These are phyloP conservation scores for Gadus chalcogrammus DNA, from an alignment of 2,113 vertebrate genomes.

Conservation along the genomic window DNA sequence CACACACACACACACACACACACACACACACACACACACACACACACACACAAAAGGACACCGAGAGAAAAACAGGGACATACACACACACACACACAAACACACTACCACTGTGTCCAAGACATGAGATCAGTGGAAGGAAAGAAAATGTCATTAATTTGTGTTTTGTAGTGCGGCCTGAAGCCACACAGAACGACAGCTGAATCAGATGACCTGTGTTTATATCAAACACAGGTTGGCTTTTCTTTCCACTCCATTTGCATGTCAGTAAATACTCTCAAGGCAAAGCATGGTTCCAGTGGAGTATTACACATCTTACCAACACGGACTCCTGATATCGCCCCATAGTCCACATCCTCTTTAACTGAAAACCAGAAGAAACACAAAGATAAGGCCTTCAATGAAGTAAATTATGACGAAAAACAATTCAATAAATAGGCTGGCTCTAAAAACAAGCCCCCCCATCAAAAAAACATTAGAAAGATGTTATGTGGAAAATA, in stretches of 20 bases:
- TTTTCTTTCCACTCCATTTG: constrained; percentile 35
- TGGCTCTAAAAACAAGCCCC: too few species aligned
- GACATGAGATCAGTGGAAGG: constrained; percentile 44
- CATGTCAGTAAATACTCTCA: constrained; percentile 33
- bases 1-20: not conserved
- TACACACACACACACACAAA: not conserved
- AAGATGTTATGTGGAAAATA: too few species aligned
- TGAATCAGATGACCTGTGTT: constrained; percentile 54
- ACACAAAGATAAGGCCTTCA: constrained; percentile 36
- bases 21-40: not conserved
- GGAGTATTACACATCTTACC: constrained; percentile 53
- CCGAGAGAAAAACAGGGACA: not conserved
- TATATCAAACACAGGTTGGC: constrained; percentile 48
- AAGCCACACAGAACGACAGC: constrained; percentile 27
- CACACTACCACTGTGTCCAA: constrained; percentile 29
- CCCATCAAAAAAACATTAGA: too few species aligned
- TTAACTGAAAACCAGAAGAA: constrained; percentile 37
- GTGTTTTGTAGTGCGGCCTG: constrained; percentile 11
- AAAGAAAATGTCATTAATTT: constrained; percentile 35
- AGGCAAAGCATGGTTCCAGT: constrained; percentile 14
- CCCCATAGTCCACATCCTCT: constrained; percentile 58
- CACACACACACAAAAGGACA: not conserved
- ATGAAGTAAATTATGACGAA: not conserved
- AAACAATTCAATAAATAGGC: too few species aligned
- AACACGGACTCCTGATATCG: constrained; percentile 61